Evolutionary conservation across 2,888 invertebrate genomes (phyloP), one percentile per base, ranked within the genome.

Genomic region (Cephus pulcher): DNA sequence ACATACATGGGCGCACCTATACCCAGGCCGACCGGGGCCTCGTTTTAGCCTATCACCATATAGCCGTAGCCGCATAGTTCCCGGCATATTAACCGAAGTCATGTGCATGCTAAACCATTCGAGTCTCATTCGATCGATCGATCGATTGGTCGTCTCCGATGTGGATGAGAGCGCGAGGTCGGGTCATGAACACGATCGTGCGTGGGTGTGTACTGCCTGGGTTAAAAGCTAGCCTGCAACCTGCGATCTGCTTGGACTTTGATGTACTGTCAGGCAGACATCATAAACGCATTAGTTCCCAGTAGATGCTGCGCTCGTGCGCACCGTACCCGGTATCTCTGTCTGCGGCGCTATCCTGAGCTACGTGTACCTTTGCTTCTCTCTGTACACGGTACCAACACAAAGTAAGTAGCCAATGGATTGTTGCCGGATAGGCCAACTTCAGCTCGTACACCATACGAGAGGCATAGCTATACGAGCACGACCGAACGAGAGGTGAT

Each of bases 271-370:
- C 90, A 89, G 85, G 80, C 85, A 83, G 86, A 90, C 90, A 90
- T 88, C 88, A 89, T 87, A 89, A 89, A 89, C 88, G 89, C 90
- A 90, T 90, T 90, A 90, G 89, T 88, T 86, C 81, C 80, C 83
- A 74, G 77, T 77, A 81, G 76, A 71, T 37, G 74, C 23, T 37
- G 71, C 30, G 71, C 71, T 34, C 56, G 56, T 56, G 56, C 56
- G 56, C 56, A 33, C 71, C 34, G 32, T 32, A 71, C 15, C 15
- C 30, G 0, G 32, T 34, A 15, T 71, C 71, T 71, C 30, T 71
- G 32, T 71, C 71, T 34, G 71, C 30, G 71, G 30, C 32, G 23
- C 71, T 30, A 30, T 71, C 32, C 32, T 9, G 71, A 12, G 23
- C 9, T 32, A 32, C 71, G 30, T 12, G 71, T 23, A 3, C 30